These are phyloP conservation scores for Selenia dentaria DNA, from an alignment of 2,888 invertebrate species.

Conservation along the genomic window DNA sequence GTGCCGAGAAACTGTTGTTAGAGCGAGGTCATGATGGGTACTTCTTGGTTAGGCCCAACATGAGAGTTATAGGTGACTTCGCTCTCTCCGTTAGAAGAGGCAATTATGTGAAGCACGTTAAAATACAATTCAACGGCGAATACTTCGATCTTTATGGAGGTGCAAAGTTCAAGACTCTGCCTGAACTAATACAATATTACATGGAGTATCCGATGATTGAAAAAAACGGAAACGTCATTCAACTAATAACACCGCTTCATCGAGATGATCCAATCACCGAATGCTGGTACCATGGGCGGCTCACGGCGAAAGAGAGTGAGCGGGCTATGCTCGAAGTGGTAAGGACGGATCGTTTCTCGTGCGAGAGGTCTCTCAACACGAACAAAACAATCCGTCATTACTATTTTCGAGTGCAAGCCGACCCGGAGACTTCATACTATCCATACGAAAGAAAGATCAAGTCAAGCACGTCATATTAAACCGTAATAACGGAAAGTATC, in stretches of 20 bases:
- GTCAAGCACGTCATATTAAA: constrained; percentile 99
- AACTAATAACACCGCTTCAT: constrained; percentile 96
- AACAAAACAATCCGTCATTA: too few relatives aligned
- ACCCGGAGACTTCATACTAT: constrained; percentile 98
- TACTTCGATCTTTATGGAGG: constrained; percentile 98
- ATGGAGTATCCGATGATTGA: constrained; percentile 98
- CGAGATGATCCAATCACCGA: constrained; percentile 99
- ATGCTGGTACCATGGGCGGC: constrained; percentile 98
- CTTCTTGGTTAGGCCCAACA: constrained; percentile 97
- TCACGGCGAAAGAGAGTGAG: constrained; percentile 97
- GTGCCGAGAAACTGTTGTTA: constrained; percentile 96
- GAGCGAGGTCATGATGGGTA: constrained; percentile 98
- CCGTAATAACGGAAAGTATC: constrained; percentile 95
- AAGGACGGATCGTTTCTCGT: constrained; percentile 99
- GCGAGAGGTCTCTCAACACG: constrained; percentile 97
- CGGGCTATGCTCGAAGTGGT: constrained; percentile 95
- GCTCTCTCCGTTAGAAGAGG: constrained; percentile 98
- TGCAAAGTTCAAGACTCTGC: constrained; percentile 98
- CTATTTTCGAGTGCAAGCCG: too few relatives aligned
- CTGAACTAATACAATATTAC: constrained; percentile 98
- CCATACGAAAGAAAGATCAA: constrained; percentile 96
- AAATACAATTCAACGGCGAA: constrained; percentile 99
- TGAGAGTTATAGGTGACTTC: constrained; percentile 98
- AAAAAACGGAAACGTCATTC: constrained; percentile 98
- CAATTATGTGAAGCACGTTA: constrained; percentile 98